Percentiles rank a stretch among this genome's conserved stretches.
Conservation (phyloP, 2,113 vertebrate genomes). For the Ranitomeya variabilis region DNA sequence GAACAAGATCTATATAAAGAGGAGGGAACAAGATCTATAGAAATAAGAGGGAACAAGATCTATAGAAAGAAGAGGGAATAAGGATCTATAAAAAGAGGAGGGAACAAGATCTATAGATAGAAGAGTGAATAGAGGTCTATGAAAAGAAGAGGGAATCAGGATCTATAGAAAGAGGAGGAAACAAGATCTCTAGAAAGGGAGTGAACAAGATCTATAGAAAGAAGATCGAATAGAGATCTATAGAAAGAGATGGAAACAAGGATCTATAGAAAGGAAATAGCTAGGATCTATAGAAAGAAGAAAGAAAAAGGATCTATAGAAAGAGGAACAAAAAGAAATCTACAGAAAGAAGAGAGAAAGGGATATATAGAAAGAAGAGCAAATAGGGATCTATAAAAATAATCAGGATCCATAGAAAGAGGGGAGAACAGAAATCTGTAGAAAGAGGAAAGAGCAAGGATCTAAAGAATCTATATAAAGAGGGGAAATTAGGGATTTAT, state of each 20-base stretch:
- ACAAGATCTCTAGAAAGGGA: too few species aligned
- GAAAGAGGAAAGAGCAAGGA: neutral
- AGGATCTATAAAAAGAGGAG: too few species aligned
- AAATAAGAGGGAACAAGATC: too few species aligned
- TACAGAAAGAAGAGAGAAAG: neutral
- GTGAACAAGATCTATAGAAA: too few species aligned
- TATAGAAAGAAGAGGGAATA: too few species aligned
- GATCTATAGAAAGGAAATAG: neutral
- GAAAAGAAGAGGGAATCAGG: too few species aligned
- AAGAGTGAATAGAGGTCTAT: too few species aligned
- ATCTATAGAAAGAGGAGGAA: too few species aligned
- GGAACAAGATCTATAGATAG: too few species aligned
- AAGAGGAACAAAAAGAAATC: neutral
- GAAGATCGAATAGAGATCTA: neutral
- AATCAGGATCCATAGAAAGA: neutral
- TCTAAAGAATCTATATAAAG: neutral
- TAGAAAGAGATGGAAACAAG: neutral
- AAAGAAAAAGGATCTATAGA: neutral
- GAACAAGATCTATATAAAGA: neutral
- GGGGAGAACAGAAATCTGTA: too few species aligned
- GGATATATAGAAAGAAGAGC: neutral
- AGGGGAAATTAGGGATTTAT: neutral
- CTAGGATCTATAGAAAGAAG: neutral
- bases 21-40: neutral
- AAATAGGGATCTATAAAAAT: neutral